A percentile compares a stretch with the other conserved stretches of the same genome.
phyloP scores from a whole-genome alignment of 2,797 vertebrate genomes.

The Spondyliosoma cantharus region DNA sequence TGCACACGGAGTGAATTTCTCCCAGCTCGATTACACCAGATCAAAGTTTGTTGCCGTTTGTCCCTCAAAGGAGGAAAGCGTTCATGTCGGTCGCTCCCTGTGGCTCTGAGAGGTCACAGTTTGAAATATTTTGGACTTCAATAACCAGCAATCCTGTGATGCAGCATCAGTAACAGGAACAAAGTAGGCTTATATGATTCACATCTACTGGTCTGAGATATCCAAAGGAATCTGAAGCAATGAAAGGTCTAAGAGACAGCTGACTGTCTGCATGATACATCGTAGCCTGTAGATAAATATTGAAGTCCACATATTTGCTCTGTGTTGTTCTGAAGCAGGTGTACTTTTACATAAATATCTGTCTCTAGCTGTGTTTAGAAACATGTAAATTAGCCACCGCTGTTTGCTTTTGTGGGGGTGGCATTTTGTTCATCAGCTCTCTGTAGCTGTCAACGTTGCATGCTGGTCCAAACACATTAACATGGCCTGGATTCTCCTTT shows the following conservation, averaged over 20 bases:
- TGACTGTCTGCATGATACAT: background rate
- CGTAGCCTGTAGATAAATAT: background rate
- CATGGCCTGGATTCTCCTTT: background rate
- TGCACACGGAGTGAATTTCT: background rate
- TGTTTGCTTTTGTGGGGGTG: background rate
- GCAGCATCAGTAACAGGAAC: slow-evolving; percentile 5
- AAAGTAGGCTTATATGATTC: slow-evolving; percentile 11
- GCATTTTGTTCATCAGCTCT: background rate
- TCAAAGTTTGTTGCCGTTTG: background rate
- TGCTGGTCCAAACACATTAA: background rate
- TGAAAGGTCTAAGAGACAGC: background rate
- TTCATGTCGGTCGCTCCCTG: background rate
- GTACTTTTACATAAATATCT: background rate
- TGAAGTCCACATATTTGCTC: background rate
- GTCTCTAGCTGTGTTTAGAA: slow-evolving; percentile 5
- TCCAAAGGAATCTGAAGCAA: slow-evolving; percentile 2
- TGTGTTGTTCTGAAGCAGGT: slow-evolving; percentile 2
- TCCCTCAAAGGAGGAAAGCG: background rate
- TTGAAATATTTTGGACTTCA: slow-evolving; percentile 25
- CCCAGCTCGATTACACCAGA: background rate
- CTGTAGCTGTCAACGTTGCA: background rate
- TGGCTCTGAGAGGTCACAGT: slow-evolving; percentile 6
- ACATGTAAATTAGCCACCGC: slow-evolving; percentile 3
- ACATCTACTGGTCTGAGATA: background rate
- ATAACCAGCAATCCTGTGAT: slow-evolving; percentile 20